Conservation (phyloP, 2,113 vertebrate genomes). For the Aptenodytes patagonicus region DNA sequence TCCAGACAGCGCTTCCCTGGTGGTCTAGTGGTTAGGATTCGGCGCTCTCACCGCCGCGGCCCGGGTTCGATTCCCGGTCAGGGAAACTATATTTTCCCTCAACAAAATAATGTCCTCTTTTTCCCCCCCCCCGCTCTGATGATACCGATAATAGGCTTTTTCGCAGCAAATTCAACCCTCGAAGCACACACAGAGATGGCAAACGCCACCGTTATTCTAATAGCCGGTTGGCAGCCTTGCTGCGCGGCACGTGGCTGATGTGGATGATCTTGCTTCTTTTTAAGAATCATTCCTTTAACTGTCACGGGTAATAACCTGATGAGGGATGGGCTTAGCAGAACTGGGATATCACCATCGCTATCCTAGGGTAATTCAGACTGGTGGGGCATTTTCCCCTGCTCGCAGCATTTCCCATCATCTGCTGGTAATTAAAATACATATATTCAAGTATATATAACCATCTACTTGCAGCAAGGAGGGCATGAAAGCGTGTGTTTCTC, state of each 20-base stretch:
- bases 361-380: not conserved
- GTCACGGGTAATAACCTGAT: no score
- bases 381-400: not conserved
- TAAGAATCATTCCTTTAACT: not conserved
- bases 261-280: no score
- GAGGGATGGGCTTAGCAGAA: no score
- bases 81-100: not conserved
- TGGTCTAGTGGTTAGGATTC: slow-evolving; percentile 86
- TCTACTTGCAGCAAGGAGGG: not conserved
- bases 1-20: slow-evolving; percentile 71
- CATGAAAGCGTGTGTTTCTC: not conserved
- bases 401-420: no score
- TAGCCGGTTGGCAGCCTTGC: not conserved
- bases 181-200: not conserved
- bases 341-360: no score
- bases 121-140: fast-evolving
- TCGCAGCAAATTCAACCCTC: no score
- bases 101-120: no score
- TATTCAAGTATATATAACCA: not conserved
- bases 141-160: not conserved
- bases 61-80: slow-evolving; percentile 85
- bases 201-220: no score
- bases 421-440: not conserved
- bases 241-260: no score
- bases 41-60: slow-evolving; percentile 84